phyloP scores from a whole-genome alignment of 1,140 invertebrate genomes.

The Philotrypesis tridentata region DNA sequence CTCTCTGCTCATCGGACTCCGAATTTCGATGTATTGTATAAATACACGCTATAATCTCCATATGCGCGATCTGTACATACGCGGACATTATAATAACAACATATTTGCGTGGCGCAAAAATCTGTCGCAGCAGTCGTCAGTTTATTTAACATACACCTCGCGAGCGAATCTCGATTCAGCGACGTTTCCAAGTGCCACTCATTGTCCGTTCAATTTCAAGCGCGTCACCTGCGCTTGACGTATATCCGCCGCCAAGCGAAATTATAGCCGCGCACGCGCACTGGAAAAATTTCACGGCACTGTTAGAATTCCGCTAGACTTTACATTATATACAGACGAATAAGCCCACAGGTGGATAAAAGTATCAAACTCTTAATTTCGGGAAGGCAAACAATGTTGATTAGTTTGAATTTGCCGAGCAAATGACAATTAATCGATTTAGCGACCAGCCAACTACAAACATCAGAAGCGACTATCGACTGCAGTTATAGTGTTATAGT shows the following conservation, averaged over 20 bases:
- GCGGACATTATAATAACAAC: too few species aligned
- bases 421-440: background rate
- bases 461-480: too few species aligned
- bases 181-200: conserved; percentile 31
- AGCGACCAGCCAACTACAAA: too few species aligned
- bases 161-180: conserved; percentile 1
- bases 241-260: background rate
- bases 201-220: conserved; percentile 47
- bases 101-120: background rate
- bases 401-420: background rate
- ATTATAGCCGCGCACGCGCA: background rate
- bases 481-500: too few species aligned
- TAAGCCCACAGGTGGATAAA: too few species aligned
- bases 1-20: too few species aligned
- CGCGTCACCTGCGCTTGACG: conserved; percentile 52
- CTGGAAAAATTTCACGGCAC: background rate
- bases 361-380: too few species aligned
- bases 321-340: too few species aligned
- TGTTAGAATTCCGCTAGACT: background rate
- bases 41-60: too few species aligned
- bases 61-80: too few species aligned
- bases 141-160: background rate
- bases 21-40: too few species aligned
- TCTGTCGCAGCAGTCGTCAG: background rate
- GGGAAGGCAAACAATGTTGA: too few species aligned